A percentile compares a stretch with the other conserved stretches of the same genome.
These are phyloP conservation scores for Branchinecta lindahli DNA, from an alignment of 1,140 invertebrate genomes.

Conservation along the genomic window DNA sequence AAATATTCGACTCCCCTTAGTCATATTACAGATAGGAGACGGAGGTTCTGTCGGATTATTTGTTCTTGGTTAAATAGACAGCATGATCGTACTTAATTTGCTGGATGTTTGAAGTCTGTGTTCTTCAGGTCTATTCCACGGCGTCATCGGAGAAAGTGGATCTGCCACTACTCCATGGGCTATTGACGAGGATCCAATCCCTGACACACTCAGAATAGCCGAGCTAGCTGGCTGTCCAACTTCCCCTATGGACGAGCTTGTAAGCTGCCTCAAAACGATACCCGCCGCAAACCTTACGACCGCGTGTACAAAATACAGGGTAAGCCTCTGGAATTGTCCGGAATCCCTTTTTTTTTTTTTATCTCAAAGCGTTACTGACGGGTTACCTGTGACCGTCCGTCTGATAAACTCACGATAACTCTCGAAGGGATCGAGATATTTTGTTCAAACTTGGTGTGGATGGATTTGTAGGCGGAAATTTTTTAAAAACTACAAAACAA, in stretches of 20 bases:
- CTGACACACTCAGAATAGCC: conserved; percentile 28
- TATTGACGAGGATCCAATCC: conserved; percentile 27
- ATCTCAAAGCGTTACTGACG: background rate
- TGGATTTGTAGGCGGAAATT: too few species aligned
- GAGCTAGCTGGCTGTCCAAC: conserved; percentile 27
- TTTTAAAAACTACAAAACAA: too few species aligned
- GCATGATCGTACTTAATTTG: too few species aligned
- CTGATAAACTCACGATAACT: too few species aligned
- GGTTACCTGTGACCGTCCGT: background rate
- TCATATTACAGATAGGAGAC: too few species aligned
- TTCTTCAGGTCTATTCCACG: conserved; percentile 24
- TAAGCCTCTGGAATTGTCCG: too few species aligned
- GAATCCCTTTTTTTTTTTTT: background rate
- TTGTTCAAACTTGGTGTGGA: too few species aligned
- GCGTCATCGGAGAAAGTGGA: conserved; percentile 27
- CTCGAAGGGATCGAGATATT: too few species aligned
- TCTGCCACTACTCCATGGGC: conserved; percentile 29
- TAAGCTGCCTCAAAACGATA: conserved; percentile 17
- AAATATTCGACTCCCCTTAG: too few species aligned
- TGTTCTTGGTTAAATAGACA: background rate
- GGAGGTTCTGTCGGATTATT: background rate
- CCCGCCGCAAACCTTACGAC: background rate
- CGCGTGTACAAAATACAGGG: background rate
- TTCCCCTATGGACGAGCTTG: conserved; percentile 17
- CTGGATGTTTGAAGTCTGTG: too few species aligned